A percentile compares a stretch with the other conserved stretches of the same genome.
phyloP scores from a whole-genome alignment of 2,888 invertebrate species.

The Nezara viridula region DNA sequence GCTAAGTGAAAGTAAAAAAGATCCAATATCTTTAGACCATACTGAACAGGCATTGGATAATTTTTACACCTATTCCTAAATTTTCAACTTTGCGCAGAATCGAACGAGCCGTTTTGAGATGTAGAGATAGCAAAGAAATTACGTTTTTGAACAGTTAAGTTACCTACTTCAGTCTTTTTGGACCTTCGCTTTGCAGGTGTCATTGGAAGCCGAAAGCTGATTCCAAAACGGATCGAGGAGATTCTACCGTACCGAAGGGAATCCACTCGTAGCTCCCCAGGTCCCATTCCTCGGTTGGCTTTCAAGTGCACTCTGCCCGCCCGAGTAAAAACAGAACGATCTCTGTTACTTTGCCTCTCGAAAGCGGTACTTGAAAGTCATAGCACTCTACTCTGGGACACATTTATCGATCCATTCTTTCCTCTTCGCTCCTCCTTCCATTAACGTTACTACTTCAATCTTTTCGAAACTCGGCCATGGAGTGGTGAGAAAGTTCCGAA shows the following conservation, averaged over 20 bases:
- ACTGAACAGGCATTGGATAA: no score
- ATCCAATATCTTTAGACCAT: no score
- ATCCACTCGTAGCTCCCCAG: not conserved
- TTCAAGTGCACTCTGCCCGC: slow-evolving; percentile 27
- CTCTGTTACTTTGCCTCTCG: slow-evolving; percentile 33
- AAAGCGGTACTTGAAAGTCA: slow-evolving; percentile 29
- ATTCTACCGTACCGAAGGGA: not conserved
- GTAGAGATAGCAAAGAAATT: no score
- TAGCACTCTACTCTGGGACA: not conserved
- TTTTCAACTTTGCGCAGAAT: no score
- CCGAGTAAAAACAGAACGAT: slow-evolving; percentile 31
- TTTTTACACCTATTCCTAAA: no score
- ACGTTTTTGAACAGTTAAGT: no score
- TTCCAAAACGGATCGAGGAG: no score
- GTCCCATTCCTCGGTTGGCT: not conserved
- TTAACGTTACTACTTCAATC: not conserved
- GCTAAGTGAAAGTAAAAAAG: no score
- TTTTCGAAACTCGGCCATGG: not conserved
- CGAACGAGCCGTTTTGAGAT: no score
- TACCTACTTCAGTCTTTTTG: no score
- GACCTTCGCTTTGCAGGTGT: no score
- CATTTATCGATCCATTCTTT: slow-evolving; percentile 25
- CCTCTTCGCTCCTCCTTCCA: slow-evolving; percentile 25
- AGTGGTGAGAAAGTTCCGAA: not conserved
- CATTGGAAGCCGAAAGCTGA: no score